Evolutionary conservation across 2,113 vertebrate species (phyloP).

Genomic region (Corvus moneduloides): DNA sequence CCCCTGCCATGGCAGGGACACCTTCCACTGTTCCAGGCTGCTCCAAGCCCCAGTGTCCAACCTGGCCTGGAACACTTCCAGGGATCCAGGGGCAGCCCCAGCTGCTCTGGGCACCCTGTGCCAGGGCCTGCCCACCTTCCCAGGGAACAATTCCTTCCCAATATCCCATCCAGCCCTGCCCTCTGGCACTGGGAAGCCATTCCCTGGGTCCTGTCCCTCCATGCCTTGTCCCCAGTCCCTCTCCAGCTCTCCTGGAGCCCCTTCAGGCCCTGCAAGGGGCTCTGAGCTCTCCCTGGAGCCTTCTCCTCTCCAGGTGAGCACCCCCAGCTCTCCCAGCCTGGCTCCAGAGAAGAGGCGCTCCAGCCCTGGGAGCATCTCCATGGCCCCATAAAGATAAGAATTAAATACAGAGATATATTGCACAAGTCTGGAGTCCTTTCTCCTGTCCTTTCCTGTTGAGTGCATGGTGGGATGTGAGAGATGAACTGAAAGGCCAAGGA

Average conservation of each 20-base stretch:
- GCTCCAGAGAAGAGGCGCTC: neutral
- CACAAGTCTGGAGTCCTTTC: neutral
- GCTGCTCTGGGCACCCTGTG: neutral
- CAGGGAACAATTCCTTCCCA: neutral
- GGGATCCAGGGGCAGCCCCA: neutral
- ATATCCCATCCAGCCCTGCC: fast-evolving
- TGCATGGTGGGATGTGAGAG: neutral
- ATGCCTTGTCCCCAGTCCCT: neutral
- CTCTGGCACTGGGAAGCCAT: neutral
- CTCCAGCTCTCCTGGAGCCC: neutral
- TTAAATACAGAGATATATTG: neutral
- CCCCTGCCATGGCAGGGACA: neutral
- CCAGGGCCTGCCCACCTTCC: neutral
- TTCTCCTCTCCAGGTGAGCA: neutral
- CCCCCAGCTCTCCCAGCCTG: neutral
- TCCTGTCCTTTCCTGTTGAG: neutral
- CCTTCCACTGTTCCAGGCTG: neutral
- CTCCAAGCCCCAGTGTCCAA: neutral
- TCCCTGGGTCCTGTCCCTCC: neutral
- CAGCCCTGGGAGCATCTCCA: neutral
- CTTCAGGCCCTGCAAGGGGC: neutral
- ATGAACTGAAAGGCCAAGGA: neutral
- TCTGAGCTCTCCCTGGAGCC: neutral
- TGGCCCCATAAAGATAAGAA: neutral
- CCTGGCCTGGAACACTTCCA: neutral